These are phyloP conservation scores for Eptatretus atami DNA, from an alignment of 2,797 vertebrate species.

Conservation along the genomic window DNA sequence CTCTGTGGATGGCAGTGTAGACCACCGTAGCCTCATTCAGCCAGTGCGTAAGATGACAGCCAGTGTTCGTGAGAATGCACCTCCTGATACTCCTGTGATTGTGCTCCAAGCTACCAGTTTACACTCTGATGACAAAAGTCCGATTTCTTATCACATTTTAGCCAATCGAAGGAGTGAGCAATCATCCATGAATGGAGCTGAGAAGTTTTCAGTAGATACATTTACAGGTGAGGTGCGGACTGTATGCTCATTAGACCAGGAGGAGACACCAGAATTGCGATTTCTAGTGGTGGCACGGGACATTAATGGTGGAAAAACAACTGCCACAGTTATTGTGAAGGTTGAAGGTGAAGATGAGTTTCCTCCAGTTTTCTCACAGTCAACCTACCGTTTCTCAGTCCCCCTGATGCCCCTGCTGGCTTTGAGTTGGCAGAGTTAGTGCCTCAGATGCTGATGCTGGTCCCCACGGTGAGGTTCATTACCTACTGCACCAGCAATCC, in stretches of 20 bases:
- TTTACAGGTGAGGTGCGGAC: constrained; percentile 45
- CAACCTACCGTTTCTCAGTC: constrained; percentile 45
- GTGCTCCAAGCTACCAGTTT: constrained; percentile 48
- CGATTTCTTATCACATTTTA: constrained; percentile 34
- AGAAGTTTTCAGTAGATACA: constrained; percentile 34
- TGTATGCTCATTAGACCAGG: constrained; percentile 48
- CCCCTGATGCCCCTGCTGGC: constrained; percentile 46
- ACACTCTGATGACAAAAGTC: constrained; percentile 42
- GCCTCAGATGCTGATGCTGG: constrained; percentile 71
- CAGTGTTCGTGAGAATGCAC: constrained; percentile 61
- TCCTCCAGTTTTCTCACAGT: constrained; percentile 43
- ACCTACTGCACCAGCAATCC: constrained; percentile 31
- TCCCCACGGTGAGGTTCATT: constrained; percentile 58
- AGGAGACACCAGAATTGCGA: constrained; percentile 45
- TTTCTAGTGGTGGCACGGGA: constrained; percentile 46
- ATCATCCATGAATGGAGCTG: constrained; percentile 15
- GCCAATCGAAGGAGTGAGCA: constrained; percentile 15
- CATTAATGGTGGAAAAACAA: constrained; percentile 57
- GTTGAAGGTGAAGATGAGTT: constrained; percentile 81
- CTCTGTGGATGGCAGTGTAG: constrained; percentile 69
- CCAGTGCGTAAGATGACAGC: constrained; percentile 31
- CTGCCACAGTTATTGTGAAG: constrained; percentile 54
- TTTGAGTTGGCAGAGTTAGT: constrained; percentile 46
- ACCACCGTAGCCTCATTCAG: constrained; percentile 63
- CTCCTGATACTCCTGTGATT: constrained; percentile 43